Base-by-base conservation (phyloP, 2,888 invertebrate genomes). In the Scaptodrosophila latifasciaeformis region DNA sequence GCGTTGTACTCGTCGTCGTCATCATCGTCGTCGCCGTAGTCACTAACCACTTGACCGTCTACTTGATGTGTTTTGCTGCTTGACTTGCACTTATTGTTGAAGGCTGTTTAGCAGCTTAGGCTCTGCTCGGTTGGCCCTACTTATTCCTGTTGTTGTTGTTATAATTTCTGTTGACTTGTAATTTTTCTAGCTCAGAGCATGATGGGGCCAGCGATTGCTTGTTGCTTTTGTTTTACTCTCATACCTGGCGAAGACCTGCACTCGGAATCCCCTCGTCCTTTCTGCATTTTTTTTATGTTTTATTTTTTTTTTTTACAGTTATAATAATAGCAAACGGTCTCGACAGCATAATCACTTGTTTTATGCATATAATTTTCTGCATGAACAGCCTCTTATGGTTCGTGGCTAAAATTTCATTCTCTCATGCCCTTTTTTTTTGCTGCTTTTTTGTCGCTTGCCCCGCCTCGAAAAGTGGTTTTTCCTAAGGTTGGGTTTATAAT, bases 361-460 rank as follows among this genome's bases (percentile, higher is more conserved):
- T 75, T 70, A 78, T 76, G 79, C 65, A 78, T 76, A 78, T 76
- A 78, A 76, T 76, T 76, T 78, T 78, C 76, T 67, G 76, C 79
- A 78, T 76, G 75, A 75, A 70, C 68, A 65, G 70, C 50, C 62
- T 54, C 54, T 51, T 49, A 3, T 24, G 24, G 24, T 24, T 24
- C 24, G 3, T 18, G 19, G 2, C 2, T 30, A 43, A 29, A 12
- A 19, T 29, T 35, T 24, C 7, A 24, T 24, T 24, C 7, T 24
- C 7, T 24, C 7, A 24, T 40, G 39, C n/a, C 12, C 15, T 12
- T 5, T 2, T 13, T 9, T 9, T 27, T 15, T 10, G 9, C 40
- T 27, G 35, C 7, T 6, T 21, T 19, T 2, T 42, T n/a, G 10
- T 37, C 29, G 15, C 10, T 15, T 21, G 19, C 34, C 21, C 58